Base-by-base conservation (phyloP, 2,888 invertebrate genomes). In the Philereme transversata region DNA sequence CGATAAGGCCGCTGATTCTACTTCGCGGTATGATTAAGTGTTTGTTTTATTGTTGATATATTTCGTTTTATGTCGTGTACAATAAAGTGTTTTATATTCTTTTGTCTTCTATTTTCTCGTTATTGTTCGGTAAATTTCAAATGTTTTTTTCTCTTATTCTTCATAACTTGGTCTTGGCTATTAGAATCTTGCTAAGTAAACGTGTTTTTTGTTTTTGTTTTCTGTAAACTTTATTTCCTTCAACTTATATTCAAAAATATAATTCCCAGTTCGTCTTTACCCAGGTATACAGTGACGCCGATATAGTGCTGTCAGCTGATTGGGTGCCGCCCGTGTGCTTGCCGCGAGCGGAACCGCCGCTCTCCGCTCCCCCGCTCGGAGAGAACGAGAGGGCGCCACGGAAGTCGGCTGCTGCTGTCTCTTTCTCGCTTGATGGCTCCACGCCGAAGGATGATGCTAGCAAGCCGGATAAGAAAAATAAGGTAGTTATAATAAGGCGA, bases 321-420 rank as follows among this genome's bases (percentile, higher is more conserved):
- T 97, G 97, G 96, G 96, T 97, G 70, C 97, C 97, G 70, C 97
- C 97, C 44, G 95, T 97, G 73, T 96, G 96, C 70, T 94, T 97
- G 79, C 95, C 96, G 57, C 96, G 97, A 49, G 94, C 94, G 63
- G 94, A 95, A 74, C 94, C 95, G 40, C 94, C 94, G 33, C 86
- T 92, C 34, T 92, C 93, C 0, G 93, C 93, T 54, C 93, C 93
- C 36, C 93, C 94, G 46, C 90, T 93, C 10, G 86, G 92, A 22
- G 92, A 88, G 76, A 82, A 77, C 67, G 94, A 94, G 71, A 88
- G 92, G 41, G 77, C 74, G 38, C 82, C 82, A 34, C 84, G 92
- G 65, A 92, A 92, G 71, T 86, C 89, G 0, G 85, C 88, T 4
- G 84, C 93, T 50, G 68, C 70, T 22, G 87, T 94, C 79, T 86